Base-by-base conservation (phyloP, 2,888 invertebrate genomes). In the Cremastinae sp. region DNA sequence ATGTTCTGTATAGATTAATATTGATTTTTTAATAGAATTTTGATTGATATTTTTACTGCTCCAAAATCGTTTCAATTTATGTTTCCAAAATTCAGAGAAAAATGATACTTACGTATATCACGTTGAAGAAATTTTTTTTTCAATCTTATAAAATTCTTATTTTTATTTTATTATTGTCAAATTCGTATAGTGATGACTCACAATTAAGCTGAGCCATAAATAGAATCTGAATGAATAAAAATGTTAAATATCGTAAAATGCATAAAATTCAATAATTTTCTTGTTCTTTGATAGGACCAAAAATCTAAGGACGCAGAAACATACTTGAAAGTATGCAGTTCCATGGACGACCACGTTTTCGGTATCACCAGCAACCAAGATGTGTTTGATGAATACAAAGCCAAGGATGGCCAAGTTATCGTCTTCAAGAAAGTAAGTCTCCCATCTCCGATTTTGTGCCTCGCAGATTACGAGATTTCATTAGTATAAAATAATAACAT, bases 341-440 rank as follows among this genome's bases (percentile, higher is more conserved):
- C 92, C 47, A 92, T 96, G 80, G 99, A 99, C 87, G 97, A 98
- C 88, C 93, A 95, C 89, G 93, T 94, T 58, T 99, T 99, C 88
- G 98, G 93, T 85, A 93, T 99, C 87, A 94, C 96, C 66, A 93
- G 93, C 82, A 94, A 94, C 71, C 95, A 95, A 81, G 95, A 94
- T 79, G 92, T 98, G 43, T 93, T 94, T 87, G 91, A 92, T 78
- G 96, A 97, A 87, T 93, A 97, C 87, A 95, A 95, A 85, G 94
- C 94, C 75, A 92, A 94, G 84, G 94, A 94, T 84, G 97, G 95
- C 79, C 93, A 93, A 84, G 92, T 99, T 84, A 91, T 97, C 76
- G 92, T 99, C 43, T 97, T 96, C 92, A 99, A 99, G 92, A 96
- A 96, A 91, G 96, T 96, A 90, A 90, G 90, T 69, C 12, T 65